phyloP scores from a whole-genome alignment of 2,797 vertebrate genomes.

The Neoniphon sammara region DNA sequence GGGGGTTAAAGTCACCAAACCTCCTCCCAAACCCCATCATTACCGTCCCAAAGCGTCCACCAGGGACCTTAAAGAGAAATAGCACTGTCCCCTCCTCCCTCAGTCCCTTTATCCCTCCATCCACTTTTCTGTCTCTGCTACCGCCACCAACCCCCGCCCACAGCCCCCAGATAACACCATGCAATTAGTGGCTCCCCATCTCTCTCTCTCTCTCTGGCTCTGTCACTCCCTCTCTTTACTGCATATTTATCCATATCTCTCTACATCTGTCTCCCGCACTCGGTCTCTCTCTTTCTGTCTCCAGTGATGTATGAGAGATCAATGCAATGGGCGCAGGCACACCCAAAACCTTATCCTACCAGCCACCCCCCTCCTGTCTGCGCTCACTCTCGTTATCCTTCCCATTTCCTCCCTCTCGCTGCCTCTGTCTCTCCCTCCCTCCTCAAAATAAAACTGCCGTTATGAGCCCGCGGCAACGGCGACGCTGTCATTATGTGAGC shows the following conservation, averaged over 20 bases:
- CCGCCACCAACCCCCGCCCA: constrained; percentile 57
- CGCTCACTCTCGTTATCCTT: not conserved
- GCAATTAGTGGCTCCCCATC: constrained; percentile 78
- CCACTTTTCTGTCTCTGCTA: constrained; percentile 31
- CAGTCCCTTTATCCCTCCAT: constrained; percentile 49
- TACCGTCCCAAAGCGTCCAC: constrained; percentile 76
- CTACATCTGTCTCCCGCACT: constrained; percentile 14
- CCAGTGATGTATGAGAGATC: constrained; percentile 35
- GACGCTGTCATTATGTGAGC: constrained; percentile 67
- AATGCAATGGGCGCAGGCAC: constrained; percentile 44
- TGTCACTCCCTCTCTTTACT: constrained; percentile 38
- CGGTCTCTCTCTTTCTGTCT: constrained; percentile 9
- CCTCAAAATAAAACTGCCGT: constrained; percentile 46
- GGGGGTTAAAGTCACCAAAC: constrained; percentile 59
- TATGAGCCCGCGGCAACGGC: constrained; percentile 35
- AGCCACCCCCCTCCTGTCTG: not conserved
- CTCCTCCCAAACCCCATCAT: constrained; percentile 78
- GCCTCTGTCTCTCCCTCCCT: constrained; percentile 33
- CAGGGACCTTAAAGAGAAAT: constrained; percentile 68
- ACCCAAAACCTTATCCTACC: constrained; percentile 47
- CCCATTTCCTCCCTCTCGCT: constrained; percentile 19
- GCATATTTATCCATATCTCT: constrained; percentile 44
- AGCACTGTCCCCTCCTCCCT: constrained; percentile 39
- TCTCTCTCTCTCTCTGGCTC: constrained; percentile 35
- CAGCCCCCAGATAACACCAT: constrained; percentile 72